Conservation (phyloP, 2,888 invertebrate genomes). For the Aleiodes testaceus region DNA sequence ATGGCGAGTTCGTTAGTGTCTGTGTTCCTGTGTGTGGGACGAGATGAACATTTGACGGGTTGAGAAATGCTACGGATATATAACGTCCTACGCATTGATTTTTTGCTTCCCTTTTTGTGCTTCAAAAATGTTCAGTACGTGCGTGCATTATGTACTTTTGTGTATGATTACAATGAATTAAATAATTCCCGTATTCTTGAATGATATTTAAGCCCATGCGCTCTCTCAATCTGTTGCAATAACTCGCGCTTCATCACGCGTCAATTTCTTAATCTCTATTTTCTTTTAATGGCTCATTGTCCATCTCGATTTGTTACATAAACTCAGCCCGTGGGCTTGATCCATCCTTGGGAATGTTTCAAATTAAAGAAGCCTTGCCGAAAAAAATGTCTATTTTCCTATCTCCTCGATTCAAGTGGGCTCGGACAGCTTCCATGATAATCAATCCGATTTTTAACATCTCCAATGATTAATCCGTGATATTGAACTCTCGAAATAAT, state of each 20-base stretch:
- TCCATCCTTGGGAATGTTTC: too few species aligned
- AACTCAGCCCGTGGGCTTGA: too few species aligned
- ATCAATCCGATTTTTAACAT: too few species aligned
- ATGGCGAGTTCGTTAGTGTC: background rate
- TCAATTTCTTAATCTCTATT: too few species aligned
- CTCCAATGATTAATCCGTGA: background rate
- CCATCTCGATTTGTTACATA: background rate
- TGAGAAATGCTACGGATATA: constrained; percentile 30
- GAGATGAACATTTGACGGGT: constrained; percentile 32
- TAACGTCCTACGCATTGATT: constrained; percentile 28
- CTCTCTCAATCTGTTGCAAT: background rate
- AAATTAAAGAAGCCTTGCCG: too few species aligned
- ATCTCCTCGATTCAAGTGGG: too few species aligned
- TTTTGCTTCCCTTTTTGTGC: background rate
- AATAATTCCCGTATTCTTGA: constrained; percentile 4
- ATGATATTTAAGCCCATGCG: background rate
- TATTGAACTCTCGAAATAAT: too few species aligned
- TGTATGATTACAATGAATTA: constrained; percentile 14
- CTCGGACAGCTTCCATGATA: too few species aligned
- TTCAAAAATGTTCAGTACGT: background rate
- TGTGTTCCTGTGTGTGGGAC: constrained; percentile 21
- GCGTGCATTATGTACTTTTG: constrained; percentile 16
- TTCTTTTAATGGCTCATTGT: too few species aligned
- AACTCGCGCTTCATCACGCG: too few species aligned
- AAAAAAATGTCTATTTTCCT: background rate